Conservation (phyloP, 2,888 invertebrate genomes). For the Hemicrepidius hirtus region DNA sequence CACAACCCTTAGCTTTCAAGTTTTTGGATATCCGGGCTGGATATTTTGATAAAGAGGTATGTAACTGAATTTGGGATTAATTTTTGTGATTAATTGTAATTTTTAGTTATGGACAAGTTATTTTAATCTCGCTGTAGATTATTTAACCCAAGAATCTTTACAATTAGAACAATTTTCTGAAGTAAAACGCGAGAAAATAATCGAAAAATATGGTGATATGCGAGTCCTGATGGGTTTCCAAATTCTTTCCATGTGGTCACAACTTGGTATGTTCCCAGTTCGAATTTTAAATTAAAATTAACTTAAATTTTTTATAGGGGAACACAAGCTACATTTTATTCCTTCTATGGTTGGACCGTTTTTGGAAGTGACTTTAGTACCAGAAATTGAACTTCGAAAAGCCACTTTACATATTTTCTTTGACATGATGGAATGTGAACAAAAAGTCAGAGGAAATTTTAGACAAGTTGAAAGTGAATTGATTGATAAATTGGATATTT, state of each 20-base stretch:
- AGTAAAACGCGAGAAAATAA: constrained; percentile 84
- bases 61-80: too few relatives aligned
- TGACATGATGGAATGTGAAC: constrained; percentile 96
- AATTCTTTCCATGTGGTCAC: constrained; percentile 93
- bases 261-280: constrained; percentile 77
- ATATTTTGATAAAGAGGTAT: constrained; percentile 85
- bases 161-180: constrained; percentile 89
- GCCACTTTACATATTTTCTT: constrained; percentile 95
- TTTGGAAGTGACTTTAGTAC: constrained; percentile 93
- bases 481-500: constrained; percentile 93
- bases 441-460: constrained; percentile 88
- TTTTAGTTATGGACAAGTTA: constrained; percentile 80
- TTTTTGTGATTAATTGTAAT: too few relatives aligned
- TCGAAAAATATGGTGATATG: constrained; percentile 91
- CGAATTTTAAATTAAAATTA: not conserved
- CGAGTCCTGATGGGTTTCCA: constrained; percentile 94
- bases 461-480: constrained; percentile 94
- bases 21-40: constrained; percentile 83
- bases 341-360: constrained; percentile 96
- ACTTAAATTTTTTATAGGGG: constrained; percentile 74
- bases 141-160: constrained; percentile 86
- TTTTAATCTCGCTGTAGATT: constrained; percentile 86
- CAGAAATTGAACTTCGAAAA: constrained; percentile 88
- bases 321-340: constrained; percentile 91
- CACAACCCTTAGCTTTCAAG: constrained; percentile 89